Conservation (phyloP, 2,113 vertebrate species). For the Apteryx mantelli region DNA sequence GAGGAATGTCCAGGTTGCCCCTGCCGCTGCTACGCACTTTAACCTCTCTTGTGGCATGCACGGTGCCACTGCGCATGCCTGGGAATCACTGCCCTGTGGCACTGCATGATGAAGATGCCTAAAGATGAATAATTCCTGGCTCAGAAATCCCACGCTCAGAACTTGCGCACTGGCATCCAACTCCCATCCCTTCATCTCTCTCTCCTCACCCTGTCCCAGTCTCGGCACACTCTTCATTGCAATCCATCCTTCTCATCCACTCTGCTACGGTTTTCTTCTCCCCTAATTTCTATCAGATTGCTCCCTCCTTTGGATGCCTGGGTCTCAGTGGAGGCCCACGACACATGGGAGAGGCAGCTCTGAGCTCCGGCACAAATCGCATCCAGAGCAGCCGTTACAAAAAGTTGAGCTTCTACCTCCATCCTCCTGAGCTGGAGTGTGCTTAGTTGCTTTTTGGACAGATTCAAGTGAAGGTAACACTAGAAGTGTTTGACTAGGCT, state of each 20-base stretch:
- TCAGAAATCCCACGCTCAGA: background rate
- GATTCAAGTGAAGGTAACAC: fast-evolving
- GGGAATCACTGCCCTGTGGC: background rate
- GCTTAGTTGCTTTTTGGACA: background rate
- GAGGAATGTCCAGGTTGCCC: background rate
- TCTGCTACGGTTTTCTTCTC: background rate
- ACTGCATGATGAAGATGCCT: background rate
- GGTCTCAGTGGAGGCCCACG: background rate
- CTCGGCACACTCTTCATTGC: background rate
- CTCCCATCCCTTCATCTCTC: background rate
- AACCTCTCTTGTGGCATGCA: background rate
- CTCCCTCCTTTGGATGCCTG: background rate
- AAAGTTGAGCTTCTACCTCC: fast-evolving
- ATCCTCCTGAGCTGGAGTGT: background rate
- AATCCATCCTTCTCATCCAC: background rate
- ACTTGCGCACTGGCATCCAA: background rate
- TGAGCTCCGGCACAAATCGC: background rate
- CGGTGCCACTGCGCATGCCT: background rate
- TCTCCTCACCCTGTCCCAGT: background rate
- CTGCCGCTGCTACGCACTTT: fast-evolving
- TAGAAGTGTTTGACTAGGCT: background rate
- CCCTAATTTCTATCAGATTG: background rate
- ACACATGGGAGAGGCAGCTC: background rate
- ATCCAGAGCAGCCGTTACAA: background rate
- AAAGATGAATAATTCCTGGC: background rate